Evolutionary conservation across 2,888 invertebrate species (phyloP).

Genomic region (Enchytraeus crypticus): DNA sequence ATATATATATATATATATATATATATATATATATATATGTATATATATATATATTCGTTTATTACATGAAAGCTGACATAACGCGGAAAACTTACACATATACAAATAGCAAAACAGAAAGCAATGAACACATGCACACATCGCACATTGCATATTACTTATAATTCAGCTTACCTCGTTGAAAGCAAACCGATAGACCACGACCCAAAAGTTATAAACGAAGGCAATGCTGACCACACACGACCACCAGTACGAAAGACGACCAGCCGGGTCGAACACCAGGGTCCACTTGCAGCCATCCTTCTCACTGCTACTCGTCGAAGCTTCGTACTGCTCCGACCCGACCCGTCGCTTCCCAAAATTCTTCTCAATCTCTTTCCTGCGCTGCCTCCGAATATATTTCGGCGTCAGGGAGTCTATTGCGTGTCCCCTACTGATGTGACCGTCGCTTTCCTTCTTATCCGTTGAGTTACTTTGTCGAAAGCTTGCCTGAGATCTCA

Average conservation of each 20-base stretch:
- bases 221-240: conserved; percentile 46
- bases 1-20: too few species aligned
- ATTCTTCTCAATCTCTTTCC: conserved; percentile 49
- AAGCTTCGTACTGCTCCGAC: not conserved
- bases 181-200: conserved; percentile 67
- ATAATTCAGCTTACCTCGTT: too few species aligned
- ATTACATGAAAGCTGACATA: too few species aligned
- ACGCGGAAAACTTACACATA: too few species aligned
- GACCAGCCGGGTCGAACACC: conserved; percentile 94
- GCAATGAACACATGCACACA: too few species aligned
- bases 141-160: too few species aligned
- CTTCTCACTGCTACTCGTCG: conserved; percentile 8
- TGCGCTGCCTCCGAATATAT: conserved; percentile 51
- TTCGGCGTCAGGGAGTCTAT: conserved; percentile 50
- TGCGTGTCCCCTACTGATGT: conserved; percentile 58
- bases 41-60: too few species aligned
- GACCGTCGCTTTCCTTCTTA: too few species aligned
- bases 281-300: conserved; percentile 66
- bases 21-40: too few species aligned
- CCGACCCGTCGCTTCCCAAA: conserved; percentile 39
- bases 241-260: conserved; percentile 56
- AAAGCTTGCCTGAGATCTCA: too few species aligned
- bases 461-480: too few species aligned
- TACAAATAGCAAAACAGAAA: too few species aligned
- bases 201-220: conserved; percentile 43